Base-by-base conservation (phyloP, 2,888 invertebrate species). In the Piscicola geometra region DNA sequence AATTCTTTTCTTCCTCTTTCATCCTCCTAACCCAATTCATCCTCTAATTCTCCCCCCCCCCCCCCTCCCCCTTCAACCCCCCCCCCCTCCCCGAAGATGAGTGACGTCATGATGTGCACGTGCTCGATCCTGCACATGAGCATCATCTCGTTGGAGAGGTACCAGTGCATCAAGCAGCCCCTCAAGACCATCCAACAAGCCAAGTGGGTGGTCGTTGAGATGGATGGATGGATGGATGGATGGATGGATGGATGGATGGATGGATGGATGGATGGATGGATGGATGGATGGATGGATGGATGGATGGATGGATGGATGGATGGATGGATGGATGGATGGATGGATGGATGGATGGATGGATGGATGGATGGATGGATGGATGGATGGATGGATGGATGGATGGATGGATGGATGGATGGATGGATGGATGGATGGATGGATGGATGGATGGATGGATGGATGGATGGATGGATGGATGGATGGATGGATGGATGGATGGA, bases 81-180 rank as follows among this genome's bases (percentile, higher is more conserved):
- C n/a, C n/a, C n/a, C n/a, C n/a, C n/a, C n/a, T n/a, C n/a, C n/a
- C n/a, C n/a, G n/a, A n/a, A 83, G 76, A 83, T 83, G 1, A 93
- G 93, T 35, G 88, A 88, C 80, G 88, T 88, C 1, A 85, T 88
- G 76, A 86, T 88, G 81, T 88, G 88, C 81, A 87, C 87, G 9
- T 86, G 87, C 1, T 87, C 87, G 78, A 88, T 88, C 77, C 86
- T 88, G 79, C 88, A 88, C 84, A 87, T 88, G 85, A 87, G 87
- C 78, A 86, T 87, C 73, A 88, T 88, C 77, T 87, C 87, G 0
- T 81, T 88, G 75, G 88, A 88, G 79, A 84, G 96, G 82, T 95
- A 93, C 86, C 89, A 95, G 69, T 94, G 93, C 30, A 89, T 94
- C 75, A 89, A 93, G 33, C 93, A 93, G 83, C 96, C 96, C 0